Base-by-base conservation (phyloP, 2,797 vertebrate genomes). In the Benthosema pterotum region DNA sequence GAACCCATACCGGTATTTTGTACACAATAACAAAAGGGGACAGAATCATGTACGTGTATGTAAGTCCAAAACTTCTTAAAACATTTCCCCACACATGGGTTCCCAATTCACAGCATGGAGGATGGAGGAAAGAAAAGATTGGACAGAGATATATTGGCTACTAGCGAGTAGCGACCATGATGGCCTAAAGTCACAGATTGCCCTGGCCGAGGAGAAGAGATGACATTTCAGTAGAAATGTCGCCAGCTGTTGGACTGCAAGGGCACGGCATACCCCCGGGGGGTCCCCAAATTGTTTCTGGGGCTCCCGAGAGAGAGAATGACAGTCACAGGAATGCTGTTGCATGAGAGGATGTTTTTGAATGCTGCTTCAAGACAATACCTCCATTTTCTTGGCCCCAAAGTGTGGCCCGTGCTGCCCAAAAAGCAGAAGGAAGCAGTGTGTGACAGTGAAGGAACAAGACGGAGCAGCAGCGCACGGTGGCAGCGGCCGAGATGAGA, bases 231-330 rank as follows among this genome's bases (percentile, higher is more conserved):
- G 84, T 83, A 74, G 88, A 93, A 94, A 90, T 83, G 92, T 83
- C 94, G 92, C 28, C 89, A 93, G 90, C 90, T 81, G 75, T 87
- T 79, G 87, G 87, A 91, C 91, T 87, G 92, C 89, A 70, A 90
- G 84, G 22, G 22, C 22, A 25, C 3, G 22, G 5, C 22, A 25
- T 5, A 5, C 3, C 22, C 22, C 22, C 22, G 22, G 22, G 22
- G 22, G 22, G 22, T 22, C 22, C 22, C 22, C 22, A 22, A 22
- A 22, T 25, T 25, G 5, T 25, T 25, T 25, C 22, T 25, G 22
- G 22, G 22, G 22, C 3, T 25, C 22, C 3, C 22, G 32, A 38
- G 32, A 38, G 32, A 38, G 57, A 60, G 17, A 8, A 17, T 47
- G 53, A 57, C 16, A 69, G 53, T 65, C 32, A 52, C 51, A 25